These are phyloP conservation scores for Lophius americanus DNA, from an alignment of 2,797 vertebrate genomes.

Conservation along the genomic window DNA sequence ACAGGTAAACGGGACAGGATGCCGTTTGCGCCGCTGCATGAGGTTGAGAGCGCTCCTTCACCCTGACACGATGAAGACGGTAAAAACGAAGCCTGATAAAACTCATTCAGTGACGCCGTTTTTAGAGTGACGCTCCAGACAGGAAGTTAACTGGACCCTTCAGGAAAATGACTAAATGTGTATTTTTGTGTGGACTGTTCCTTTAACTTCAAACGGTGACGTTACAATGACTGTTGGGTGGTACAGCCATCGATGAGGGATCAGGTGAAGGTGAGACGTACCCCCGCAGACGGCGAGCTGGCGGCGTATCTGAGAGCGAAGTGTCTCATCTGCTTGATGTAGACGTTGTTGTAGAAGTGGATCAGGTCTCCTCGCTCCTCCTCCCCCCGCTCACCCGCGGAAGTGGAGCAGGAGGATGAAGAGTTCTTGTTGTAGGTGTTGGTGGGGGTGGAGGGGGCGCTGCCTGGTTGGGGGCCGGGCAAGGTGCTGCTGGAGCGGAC, in stretches of 20 bases:
- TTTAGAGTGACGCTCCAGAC: too few species aligned
- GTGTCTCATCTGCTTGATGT: slow-evolving; percentile 85
- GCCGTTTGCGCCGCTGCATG: too few species aligned
- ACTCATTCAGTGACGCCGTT: too few species aligned
- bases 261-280: slow-evolving; percentile 24
- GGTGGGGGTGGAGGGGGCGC: slow-evolving; percentile 86
- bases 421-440: slow-evolving; percentile 77
- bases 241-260: background rate
- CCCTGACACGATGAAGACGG: too few species aligned
- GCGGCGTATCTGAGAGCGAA: slow-evolving; percentile 88
- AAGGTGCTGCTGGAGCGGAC: slow-evolving; percentile 91
- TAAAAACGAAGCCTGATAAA: too few species aligned
- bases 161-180: too few species aligned
- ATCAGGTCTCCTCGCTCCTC: slow-evolving; percentile 91
- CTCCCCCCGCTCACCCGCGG: slow-evolving; percentile 57
- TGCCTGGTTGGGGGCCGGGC: slow-evolving; percentile 84
- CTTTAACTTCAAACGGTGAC: too few species aligned
- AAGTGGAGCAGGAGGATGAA: slow-evolving; percentile 61
- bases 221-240: too few species aligned
- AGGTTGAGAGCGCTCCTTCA: too few species aligned
- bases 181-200: too few species aligned
- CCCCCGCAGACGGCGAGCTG: slow-evolving; percentile 53
- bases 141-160: too few species aligned
- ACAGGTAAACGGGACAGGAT: too few species aligned
- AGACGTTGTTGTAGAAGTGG: slow-evolving; percentile 91